A percentile compares a stretch with the other conserved stretches of the same genome.
Conservation (phyloP, 92 coral and sea anemone genomes). For the Epizoanthus fatuus region DNA sequence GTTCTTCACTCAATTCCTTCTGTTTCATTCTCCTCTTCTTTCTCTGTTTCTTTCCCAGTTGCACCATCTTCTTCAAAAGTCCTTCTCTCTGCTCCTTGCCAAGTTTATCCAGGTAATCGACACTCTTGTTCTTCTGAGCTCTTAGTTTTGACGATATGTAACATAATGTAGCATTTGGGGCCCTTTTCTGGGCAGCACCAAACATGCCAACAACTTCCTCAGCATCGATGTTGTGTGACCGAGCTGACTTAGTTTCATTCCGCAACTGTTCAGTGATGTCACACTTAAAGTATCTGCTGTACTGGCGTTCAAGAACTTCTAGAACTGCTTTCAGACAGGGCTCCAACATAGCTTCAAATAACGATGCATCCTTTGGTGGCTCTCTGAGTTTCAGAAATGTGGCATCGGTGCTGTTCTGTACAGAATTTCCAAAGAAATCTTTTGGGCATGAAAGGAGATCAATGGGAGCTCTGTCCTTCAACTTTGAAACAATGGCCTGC, state of each 20-base stretch:
- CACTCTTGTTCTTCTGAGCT: slow-evolving; percentile 4
- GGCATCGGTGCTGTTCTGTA: slow-evolving; percentile 12
- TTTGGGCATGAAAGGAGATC: not conserved
- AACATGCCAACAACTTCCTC: slow-evolving; percentile 29
- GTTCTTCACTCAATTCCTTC: not conserved
- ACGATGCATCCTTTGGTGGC: slow-evolving; percentile 7
- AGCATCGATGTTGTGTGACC: slow-evolving; percentile 36
- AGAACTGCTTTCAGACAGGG: slow-evolving; percentile 9
- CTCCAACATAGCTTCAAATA: slow-evolving; percentile 11
- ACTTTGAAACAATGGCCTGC: not conserved
- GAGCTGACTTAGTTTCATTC: slow-evolving; percentile 15
- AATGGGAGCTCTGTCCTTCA: not conserved
- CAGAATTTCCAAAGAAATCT: slow-evolving; percentile 10
- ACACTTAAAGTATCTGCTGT: slow-evolving; percentile 2
- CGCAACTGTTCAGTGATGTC: slow-evolving; percentile 5
- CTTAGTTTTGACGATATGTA: not conserved
- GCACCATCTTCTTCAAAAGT: not conserved
- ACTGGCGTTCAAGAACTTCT: slow-evolving; percentile 14
- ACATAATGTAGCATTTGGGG: slow-evolving; percentile 26
- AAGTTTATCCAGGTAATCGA: not conserved
- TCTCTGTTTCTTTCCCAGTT: not conserved
- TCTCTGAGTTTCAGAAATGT: slow-evolving; percentile 3
- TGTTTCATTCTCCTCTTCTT: slow-evolving; percentile 1
- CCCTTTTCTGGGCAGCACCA: not conserved
- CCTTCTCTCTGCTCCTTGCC: not conserved